Base-by-base conservation (phyloP, 2,113 vertebrate genomes). In the Osmerus eperlanus region DNA sequence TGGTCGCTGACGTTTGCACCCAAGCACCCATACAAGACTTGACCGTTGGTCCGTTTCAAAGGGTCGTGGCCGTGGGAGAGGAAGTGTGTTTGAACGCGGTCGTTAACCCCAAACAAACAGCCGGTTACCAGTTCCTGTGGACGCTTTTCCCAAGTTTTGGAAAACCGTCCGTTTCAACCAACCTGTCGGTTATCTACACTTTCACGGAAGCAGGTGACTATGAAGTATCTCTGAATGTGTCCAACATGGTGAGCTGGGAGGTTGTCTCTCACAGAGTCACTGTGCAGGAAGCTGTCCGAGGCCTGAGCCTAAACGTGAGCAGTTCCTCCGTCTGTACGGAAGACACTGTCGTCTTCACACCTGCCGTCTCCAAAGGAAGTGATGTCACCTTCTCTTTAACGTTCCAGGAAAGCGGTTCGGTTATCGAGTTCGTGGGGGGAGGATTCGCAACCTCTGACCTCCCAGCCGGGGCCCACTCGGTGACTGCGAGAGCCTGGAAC, bases 161-260 rank as follows among this genome's bases (percentile, higher is more conserved):
- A 47, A 47, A 47, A 47, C 41, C 41, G 41, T 47, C 41, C 41
- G 7, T 47, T 47, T 47, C 9, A 47, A 47, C 41, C 7, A 76
- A 74, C 19, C 80, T 79, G 47, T 81, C 81, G 0, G 66, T 91
- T 63, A 78, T 2, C 13, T 81, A 85, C 66, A 78, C 66, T 3
- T 92, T 93, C 77, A 14, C 16, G 3, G 60, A 72, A 47, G 81
- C 73, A 25, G 89, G 85, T 15, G 68, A 85, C 12, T 91, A 91
- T 72, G 52, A 59, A 13, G 71, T 93, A n/a, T 76, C 69, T 59
- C 78, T 94, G 60, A 92, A 90, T 53, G 85, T 87, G 23, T 94
- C 92, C 65, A 93, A 93, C 78, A 55, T 52, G 1, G 74, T 94
- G 16, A 93, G 84, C 56, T 93, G 89, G 86, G 81, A 90, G 68